These are phyloP conservation scores for Pinctada fucata DNA, from an alignment of 2,888 invertebrate genomes.

Conservation along the genomic window DNA sequence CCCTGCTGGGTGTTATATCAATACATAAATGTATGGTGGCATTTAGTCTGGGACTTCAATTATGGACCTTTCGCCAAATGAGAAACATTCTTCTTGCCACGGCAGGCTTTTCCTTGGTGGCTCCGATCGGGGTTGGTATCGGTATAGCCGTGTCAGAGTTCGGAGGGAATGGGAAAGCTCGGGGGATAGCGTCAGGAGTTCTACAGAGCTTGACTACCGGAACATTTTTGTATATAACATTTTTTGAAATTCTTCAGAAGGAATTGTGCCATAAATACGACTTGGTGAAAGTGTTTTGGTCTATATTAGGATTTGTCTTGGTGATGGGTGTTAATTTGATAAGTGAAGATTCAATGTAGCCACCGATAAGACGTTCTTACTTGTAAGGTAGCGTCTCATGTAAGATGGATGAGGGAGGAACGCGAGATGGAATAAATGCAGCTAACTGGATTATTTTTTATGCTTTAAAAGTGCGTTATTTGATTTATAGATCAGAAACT, in stretches of 20 bases:
- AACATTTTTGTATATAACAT: slow-evolving; percentile 7
- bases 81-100: slow-evolving; percentile 36
- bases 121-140: slow-evolving; percentile 50
- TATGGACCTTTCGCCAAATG: slow-evolving; percentile 71
- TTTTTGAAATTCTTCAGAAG: slow-evolving; percentile 1
- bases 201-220: background rate
- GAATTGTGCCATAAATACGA: background rate
- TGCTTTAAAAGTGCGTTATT: too few species aligned
- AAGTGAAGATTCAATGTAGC: background rate
- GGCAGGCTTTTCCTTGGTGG: slow-evolving; percentile 42
- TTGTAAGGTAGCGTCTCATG: too few species aligned
- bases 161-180: slow-evolving; percentile 25
- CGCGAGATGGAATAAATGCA: too few species aligned
- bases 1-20: slow-evolving; percentile 77
- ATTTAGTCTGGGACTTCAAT: slow-evolving; percentile 79
- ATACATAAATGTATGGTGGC: slow-evolving; percentile 80
- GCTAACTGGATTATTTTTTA: too few species aligned
- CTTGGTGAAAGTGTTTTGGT: background rate
- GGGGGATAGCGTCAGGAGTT: slow-evolving; percentile 30
- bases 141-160: slow-evolving; percentile 46
- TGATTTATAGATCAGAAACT: too few species aligned
- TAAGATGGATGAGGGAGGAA: too few species aligned
- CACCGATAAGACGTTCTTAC: too few species aligned
- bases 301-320: background rate
- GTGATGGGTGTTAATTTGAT: background rate